These are phyloP conservation scores for Cephus pulcher DNA, from an alignment of 2,888 invertebrate species.

Conservation along the genomic window DNA sequence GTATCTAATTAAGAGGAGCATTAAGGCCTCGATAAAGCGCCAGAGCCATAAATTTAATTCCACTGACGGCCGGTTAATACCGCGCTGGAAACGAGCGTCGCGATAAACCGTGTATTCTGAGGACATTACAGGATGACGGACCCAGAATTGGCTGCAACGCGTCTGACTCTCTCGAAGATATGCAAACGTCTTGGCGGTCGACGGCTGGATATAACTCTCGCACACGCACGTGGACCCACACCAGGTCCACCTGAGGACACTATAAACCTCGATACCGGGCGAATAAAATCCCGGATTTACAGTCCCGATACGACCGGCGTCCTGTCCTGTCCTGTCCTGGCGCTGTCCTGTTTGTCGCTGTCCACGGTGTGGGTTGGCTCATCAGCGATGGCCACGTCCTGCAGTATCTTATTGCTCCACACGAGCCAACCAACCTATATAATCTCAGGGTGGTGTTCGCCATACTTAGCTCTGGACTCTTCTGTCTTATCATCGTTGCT, in stretches of 20 bases:
- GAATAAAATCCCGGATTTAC: constrained; percentile 66
- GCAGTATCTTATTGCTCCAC: constrained; percentile 47
- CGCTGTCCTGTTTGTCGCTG: constrained; percentile 56
- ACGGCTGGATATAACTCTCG: constrained; percentile 60
- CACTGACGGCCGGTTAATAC: constrained; percentile 54
- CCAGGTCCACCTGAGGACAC: constrained; percentile 54
- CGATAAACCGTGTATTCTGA: constrained; percentile 20
- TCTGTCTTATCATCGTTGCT: constrained; percentile 39
- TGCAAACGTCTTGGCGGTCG: constrained; percentile 59
- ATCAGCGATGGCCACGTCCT: constrained; percentile 55
- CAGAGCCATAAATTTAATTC: constrained; percentile 52
- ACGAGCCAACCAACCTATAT: constrained; percentile 4
- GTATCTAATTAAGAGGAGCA: constrained; percentile 47
- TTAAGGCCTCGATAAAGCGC: constrained; percentile 50
- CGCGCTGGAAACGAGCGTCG: constrained; percentile 29
- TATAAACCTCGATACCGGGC: constrained; percentile 65
- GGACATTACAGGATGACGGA: constrained; percentile 39
- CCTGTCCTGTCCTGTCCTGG: constrained; percentile 52
- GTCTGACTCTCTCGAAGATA: constrained; percentile 48
- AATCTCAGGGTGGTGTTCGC: constrained; percentile 27
- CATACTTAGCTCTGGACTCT: constrained; percentile 26
- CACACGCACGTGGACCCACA: constrained; percentile 44
- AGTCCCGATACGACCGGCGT: constrained; percentile 56
- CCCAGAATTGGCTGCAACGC: constrained; percentile 28
- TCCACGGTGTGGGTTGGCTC: constrained; percentile 63